These are phyloP conservation scores for Hippocampus zosterae DNA, from an alignment of 2,113 vertebrate species.

Conservation along the genomic window DNA sequence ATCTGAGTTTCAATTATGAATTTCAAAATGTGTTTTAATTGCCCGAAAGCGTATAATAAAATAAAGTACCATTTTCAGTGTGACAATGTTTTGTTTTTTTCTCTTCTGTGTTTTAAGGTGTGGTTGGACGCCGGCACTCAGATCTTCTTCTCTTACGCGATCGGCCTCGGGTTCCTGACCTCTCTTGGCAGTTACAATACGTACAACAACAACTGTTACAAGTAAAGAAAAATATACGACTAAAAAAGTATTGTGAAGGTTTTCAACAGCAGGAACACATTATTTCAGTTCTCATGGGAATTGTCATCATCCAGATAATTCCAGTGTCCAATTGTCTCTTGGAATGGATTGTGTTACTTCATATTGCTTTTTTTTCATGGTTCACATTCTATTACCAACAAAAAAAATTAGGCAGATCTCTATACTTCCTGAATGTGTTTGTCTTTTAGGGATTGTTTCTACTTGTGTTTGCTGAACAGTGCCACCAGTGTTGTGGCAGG, in stretches of 20 bases:
- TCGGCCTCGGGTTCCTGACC: conserved; percentile 82
- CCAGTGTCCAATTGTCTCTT: background rate
- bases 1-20: too few relatives aligned
- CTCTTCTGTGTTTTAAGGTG: conserved; percentile 62
- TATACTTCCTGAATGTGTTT: background rate
- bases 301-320: background rate
- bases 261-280: background rate
- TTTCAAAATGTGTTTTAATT: too few relatives aligned
- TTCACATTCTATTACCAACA: background rate
- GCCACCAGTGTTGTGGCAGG: conserved; percentile 81
- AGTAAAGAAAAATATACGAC: conserved; percentile 54
- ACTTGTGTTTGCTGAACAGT: conserved; percentile 84
- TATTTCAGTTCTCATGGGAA: background rate
- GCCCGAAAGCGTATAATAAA: too few relatives aligned
- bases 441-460: conserved; percentile 76
- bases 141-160: conserved; percentile 88
- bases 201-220: conserved; percentile 90
- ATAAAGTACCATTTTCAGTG: background rate
- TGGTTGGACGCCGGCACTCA: conserved; percentile 91
- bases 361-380: background rate
- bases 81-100: background rate
- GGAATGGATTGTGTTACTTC: background rate
- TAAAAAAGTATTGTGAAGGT: background rate
- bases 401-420: background rate
- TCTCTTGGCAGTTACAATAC: conserved; percentile 89